phyloP scores from a whole-genome alignment of 2,113 vertebrate genomes.

The Alethe diademata region DNA sequence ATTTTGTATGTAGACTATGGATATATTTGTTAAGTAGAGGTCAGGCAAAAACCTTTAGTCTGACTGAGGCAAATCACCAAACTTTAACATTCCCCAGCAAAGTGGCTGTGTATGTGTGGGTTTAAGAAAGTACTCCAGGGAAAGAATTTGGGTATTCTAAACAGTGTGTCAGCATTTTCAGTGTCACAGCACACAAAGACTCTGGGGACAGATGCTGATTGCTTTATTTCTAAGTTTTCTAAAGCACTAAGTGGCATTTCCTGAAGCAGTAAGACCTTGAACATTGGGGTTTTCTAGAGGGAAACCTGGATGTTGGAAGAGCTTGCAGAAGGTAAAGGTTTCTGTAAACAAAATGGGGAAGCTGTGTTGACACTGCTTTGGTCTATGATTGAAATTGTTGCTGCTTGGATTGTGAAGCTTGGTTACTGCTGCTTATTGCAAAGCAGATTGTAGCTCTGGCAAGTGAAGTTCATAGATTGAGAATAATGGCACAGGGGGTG shows the following conservation, averaged over 20 bases:
- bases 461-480: background rate
- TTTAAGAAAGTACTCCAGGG: background rate
- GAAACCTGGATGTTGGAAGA: background rate
- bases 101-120: rapidly evolving
- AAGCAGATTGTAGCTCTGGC: background rate
- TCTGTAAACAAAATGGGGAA: background rate
- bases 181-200: background rate
- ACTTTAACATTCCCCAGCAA: background rate
- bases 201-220: background rate
- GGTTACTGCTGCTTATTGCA: background rate
- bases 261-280: background rate
- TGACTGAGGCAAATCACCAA: background rate
- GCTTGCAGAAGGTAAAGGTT: background rate
- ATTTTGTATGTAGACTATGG: background rate
- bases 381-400: background rate
- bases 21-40: background rate
- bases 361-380: background rate
- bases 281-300: background rate
- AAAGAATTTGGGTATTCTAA: background rate
- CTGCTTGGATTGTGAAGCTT: background rate
- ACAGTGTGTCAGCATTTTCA: background rate
- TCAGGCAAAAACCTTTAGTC: background rate
- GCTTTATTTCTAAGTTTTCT: background rate
- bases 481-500: background rate
- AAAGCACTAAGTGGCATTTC: background rate